Evolutionary conservation across 1,140 invertebrate genomes (phyloP).

Genomic region (Cyrtorhinus lividipennis): DNA sequence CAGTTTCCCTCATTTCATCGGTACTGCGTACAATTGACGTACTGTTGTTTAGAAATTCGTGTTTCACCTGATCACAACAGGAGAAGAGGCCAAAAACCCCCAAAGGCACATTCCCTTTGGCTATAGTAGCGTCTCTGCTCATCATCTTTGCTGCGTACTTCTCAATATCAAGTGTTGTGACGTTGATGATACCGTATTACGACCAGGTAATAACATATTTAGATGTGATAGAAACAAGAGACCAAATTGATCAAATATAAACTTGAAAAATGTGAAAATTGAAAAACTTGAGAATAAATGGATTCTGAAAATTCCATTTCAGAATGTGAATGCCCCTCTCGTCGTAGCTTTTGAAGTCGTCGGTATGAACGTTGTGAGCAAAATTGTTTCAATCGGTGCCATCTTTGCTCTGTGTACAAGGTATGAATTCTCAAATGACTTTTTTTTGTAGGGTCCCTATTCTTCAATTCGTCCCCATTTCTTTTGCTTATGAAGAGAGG

Average conservation of each 20-base stretch:
- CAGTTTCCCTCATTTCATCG: too few relatives aligned
- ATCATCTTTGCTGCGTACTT: constrained; percentile 39
- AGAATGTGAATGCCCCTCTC: constrained; percentile 66
- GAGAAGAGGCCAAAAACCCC: constrained; percentile 46
- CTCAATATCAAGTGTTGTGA: constrained; percentile 68
- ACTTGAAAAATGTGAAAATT: not conserved
- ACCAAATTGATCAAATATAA: constrained; percentile 23
- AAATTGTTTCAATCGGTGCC: constrained; percentile 74
- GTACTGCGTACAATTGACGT: not conserved
- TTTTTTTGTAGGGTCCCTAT: too few relatives aligned
- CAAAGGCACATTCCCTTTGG: constrained; percentile 40
- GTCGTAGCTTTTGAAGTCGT: constrained; percentile 60
- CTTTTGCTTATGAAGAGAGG: not conserved
- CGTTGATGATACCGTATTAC: constrained; percentile 79
- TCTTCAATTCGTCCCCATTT: constrained; percentile 13
- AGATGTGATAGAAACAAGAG: too few relatives aligned
- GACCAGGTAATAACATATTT: constrained; percentile 40
- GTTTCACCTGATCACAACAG: constrained; percentile 24
- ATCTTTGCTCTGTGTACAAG: constrained; percentile 40
- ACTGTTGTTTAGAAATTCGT: not conserved
- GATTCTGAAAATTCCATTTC: too few relatives aligned
- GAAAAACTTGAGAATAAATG: too few relatives aligned
- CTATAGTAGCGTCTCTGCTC: constrained; percentile 38
- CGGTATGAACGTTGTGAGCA: constrained; percentile 58
- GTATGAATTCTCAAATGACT: constrained; percentile 18